Conservation (phyloP, 2,113 vertebrate species). For the Calyptommatus sinebrachiatus region DNA sequence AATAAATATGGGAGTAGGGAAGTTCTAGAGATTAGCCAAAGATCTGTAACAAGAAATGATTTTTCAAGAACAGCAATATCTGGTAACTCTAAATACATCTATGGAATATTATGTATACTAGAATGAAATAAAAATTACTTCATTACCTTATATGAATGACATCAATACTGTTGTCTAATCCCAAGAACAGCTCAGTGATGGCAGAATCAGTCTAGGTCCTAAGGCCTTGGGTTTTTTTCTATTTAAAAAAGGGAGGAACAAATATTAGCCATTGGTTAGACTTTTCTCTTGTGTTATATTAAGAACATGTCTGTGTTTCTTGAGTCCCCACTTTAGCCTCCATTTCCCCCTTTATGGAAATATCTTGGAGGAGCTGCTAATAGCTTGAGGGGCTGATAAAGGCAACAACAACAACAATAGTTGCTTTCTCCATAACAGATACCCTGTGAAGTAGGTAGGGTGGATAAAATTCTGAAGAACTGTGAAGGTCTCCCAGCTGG, state of each 20-base stretch:
- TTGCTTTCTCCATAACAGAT: too few species aligned
- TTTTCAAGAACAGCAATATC: too few species aligned
- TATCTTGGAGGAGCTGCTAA: too few species aligned
- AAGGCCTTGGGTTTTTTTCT: slow-evolving; percentile 15
- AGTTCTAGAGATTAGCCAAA: background rate
- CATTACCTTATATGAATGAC: slow-evolving; percentile 65
- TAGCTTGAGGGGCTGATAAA: too few species aligned
- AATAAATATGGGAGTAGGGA: slow-evolving; percentile 35
- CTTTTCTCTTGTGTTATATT: slow-evolving; percentile 15
- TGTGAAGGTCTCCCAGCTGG: too few species aligned
- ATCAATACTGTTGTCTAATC: slow-evolving; percentile 34
- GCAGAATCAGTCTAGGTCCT: slow-evolving; percentile 28
- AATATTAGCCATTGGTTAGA: slow-evolving; percentile 12
- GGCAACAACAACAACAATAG: too few species aligned
- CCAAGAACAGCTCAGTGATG: slow-evolving; percentile 34
- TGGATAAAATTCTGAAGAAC: too few species aligned
- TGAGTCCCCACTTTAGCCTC: background rate
- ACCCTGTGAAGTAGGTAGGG: too few species aligned
- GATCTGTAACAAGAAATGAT: too few species aligned
- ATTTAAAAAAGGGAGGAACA: slow-evolving; percentile 54
- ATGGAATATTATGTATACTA: background rate
- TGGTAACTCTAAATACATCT: too few species aligned
- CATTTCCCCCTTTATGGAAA: too few species aligned
- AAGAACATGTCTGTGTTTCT: background rate
- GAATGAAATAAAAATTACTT: slow-evolving; percentile 3